A percentile compares a stretch with the other conserved stretches of the same genome.
phyloP scores from a whole-genome alignment of 2,113 vertebrate genomes.

The Dipodomys stephensi region DNA sequence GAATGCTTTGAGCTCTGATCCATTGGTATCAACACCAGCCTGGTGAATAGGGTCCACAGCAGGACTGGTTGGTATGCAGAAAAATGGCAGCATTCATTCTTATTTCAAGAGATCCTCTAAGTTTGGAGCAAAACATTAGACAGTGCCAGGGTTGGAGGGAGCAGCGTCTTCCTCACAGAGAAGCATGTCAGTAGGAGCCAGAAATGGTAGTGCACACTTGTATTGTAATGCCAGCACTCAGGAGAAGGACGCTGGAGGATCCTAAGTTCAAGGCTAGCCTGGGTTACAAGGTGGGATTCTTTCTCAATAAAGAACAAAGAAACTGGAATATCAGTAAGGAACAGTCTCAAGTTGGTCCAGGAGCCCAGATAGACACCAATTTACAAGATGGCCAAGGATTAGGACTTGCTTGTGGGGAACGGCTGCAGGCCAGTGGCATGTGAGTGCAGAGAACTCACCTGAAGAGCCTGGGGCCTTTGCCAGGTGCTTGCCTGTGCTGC shows the following conservation, averaged over 20 bases:
- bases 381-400: background rate
- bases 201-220: too few species aligned
- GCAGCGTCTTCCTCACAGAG: background rate
- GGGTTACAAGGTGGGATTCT: too few species aligned
- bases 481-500: background rate
- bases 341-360: background rate
- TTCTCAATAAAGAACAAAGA: too few species aligned
- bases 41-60: too few species aligned
- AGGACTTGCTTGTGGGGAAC: background rate
- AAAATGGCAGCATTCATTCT: background rate
- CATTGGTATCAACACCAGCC: background rate
- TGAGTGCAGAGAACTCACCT: background rate
- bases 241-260: too few species aligned
- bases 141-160: background rate
- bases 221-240: too few species aligned
- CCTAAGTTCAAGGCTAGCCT: too few species aligned
- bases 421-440: background rate
- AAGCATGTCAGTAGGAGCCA: background rate
- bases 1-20: background rate
- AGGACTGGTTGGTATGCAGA: background rate
- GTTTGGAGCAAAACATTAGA: background rate
- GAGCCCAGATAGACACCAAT: background rate
- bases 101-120: background rate
- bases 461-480: background rate
- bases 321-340: background rate